These are phyloP conservation scores for Rhadina sibilatrix DNA, from an alignment of 2,113 vertebrate species.

Conservation along the genomic window DNA sequence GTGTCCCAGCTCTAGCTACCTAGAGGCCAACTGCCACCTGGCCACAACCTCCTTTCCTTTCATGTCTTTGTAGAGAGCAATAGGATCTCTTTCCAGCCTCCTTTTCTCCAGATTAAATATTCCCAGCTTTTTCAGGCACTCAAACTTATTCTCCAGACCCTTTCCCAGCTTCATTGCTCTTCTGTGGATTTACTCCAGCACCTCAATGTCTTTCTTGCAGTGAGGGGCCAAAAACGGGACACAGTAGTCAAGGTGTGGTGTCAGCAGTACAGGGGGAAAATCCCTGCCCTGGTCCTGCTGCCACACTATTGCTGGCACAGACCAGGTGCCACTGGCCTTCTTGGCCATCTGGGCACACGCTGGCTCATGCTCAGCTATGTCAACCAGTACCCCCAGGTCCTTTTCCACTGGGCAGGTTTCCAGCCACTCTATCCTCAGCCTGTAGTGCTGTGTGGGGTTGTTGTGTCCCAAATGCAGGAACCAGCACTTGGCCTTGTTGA, in stretches of 20 bases:
- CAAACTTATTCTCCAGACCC: background rate
- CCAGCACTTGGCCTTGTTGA: background rate
- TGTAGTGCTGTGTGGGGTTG: background rate
- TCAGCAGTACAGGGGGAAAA: background rate
- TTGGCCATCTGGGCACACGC: background rate
- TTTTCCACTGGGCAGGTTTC: background rate
- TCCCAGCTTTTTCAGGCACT: background rate
- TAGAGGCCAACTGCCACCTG: fast-evolving
- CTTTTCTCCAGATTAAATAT: background rate
- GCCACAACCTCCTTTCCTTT: background rate
- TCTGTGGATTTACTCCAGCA: background rate
- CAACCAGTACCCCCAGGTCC: fast-evolving
- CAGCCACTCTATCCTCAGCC: background rate
- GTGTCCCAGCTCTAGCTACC: background rate
- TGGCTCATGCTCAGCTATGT: background rate
- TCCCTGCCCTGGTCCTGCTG: background rate
- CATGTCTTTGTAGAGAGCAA: background rate
- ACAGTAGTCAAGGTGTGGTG: background rate
- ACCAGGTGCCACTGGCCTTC: background rate
- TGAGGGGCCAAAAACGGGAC: background rate
- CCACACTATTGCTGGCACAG: background rate
- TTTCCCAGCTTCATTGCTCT: background rate
- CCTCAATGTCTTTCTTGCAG: background rate
- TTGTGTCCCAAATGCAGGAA: background rate
- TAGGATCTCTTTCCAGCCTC: background rate